A percentile compares a stretch with the other conserved stretches of the same genome.
phyloP scores from a whole-genome alignment of 2,888 invertebrate genomes.

The Monoplex corrugatus region DNA sequence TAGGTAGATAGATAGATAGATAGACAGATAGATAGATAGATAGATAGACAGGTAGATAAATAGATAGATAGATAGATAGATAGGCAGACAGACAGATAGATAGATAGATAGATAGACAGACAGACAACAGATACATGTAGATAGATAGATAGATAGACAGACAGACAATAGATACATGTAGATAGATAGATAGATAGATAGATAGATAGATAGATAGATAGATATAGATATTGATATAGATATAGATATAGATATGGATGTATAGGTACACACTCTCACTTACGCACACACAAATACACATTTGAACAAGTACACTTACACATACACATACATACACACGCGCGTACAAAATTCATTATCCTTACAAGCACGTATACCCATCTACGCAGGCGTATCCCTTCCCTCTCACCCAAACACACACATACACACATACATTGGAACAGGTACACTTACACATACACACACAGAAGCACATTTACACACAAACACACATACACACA shows the following conservation, averaged over 20 bases:
- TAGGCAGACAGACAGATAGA: too few relatives aligned
- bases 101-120: too few relatives aligned
- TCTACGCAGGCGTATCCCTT: too few relatives aligned
- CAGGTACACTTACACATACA: not conserved
- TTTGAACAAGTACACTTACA: too few relatives aligned
- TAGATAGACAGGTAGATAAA: too few relatives aligned
- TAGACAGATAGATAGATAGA: too few relatives aligned
- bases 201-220: not conserved
- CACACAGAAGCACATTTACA: not conserved
- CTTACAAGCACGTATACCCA: not conserved
- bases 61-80: too few relatives aligned
- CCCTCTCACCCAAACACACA: not conserved
- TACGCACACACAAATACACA: not conserved
- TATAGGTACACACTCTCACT: not conserved
- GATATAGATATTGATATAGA: not conserved
- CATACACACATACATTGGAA: not conserved
- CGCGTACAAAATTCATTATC: not conserved
- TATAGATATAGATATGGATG: too few relatives aligned
- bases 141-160: too few relatives aligned
- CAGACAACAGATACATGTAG: too few relatives aligned
- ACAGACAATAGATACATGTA: too few relatives aligned
- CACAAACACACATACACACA: constrained; percentile 5
- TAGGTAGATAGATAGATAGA: too few relatives aligned
- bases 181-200: not conserved
- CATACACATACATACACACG: not conserved